Evolutionary conservation across 2,797 vertebrate species (phyloP), one percentile per base, ranked within the genome.

Genomic region (Silurus aristotelis): DNA sequence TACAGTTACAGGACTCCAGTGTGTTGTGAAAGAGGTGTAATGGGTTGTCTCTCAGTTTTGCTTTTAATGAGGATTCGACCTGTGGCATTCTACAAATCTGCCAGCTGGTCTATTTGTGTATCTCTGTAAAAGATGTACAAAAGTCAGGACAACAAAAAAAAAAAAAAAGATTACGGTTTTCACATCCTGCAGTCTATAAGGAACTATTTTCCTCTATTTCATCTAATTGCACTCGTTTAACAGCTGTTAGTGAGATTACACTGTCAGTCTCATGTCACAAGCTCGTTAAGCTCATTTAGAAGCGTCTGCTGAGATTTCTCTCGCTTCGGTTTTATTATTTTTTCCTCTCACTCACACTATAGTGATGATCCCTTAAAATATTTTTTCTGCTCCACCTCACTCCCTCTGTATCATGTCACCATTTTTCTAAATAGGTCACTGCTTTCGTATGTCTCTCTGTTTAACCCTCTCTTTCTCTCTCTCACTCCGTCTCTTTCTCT

Each of bases 241-340:
- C 83, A 79, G 55, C 83, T 84, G 83, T 43, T 84, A 1, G 31
- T 70, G 83, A 61, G 8, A 48, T 84, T 79, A 58, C 75, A 12
- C 75, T 38, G 25, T 20, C 75, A 31, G n/a, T 58, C 55, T 38
- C 27, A 20, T 77, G 27, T 77, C 75, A 77, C 10, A 2, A 58
- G 73, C 73, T 77, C 9, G 10, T 58, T 78, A 71, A 15, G 67
- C 66, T 64, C 56, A 3, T 85, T 85, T 66, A 27, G 31, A 83
- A 82, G 27, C 70, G 10, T 82, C 82, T 86, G n/a, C 75, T 79
- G 84, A 61, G 48, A 3, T 55, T 73, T 72, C 31, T 25, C 43
- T 63, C 25, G 22, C 13, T 66, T 61, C 9, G 52, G 63, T 79
- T 80, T 56, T 4, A 38, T 38, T 3, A 31, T 68, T 56, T 55